Conservation (phyloP, 2,113 vertebrate species). For the Herpetotheres cachinnans region DNA sequence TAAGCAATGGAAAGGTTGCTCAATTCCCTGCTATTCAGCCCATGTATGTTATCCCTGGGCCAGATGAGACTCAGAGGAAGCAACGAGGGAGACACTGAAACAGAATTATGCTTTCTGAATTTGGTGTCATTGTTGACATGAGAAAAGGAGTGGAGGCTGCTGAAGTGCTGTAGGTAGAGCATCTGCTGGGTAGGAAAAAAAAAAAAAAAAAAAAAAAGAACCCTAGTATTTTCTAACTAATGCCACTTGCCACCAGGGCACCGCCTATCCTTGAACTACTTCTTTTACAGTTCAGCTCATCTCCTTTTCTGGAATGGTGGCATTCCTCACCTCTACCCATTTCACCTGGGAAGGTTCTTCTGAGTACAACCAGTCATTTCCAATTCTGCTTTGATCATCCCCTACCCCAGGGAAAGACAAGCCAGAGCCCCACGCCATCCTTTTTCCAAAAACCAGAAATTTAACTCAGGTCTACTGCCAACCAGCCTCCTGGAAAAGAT, state of each 20-base stretch:
- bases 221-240: background rate
- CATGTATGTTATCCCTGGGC: fast-evolving
- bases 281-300: background rate
- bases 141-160: background rate
- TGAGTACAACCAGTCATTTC: background rate
- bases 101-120: background rate
- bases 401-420: background rate
- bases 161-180: background rate
- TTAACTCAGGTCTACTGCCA: background rate
- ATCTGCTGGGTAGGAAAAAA: background rate
- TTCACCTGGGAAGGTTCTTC: background rate
- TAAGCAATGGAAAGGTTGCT: background rate
- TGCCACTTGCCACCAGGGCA: background rate
- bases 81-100: too few relatives aligned
- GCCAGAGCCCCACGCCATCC: too few relatives aligned
- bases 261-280: background rate
- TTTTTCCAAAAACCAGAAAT: background rate
- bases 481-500: background rate
- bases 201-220: too few relatives aligned
- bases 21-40: background rate
- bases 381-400: background rate
- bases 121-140: background rate
- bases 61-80: background rate
- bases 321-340: background rate
- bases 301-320: background rate